Conservation (phyloP, 1,140 invertebrate species). For the Ceratosolen fusciceps region DNA sequence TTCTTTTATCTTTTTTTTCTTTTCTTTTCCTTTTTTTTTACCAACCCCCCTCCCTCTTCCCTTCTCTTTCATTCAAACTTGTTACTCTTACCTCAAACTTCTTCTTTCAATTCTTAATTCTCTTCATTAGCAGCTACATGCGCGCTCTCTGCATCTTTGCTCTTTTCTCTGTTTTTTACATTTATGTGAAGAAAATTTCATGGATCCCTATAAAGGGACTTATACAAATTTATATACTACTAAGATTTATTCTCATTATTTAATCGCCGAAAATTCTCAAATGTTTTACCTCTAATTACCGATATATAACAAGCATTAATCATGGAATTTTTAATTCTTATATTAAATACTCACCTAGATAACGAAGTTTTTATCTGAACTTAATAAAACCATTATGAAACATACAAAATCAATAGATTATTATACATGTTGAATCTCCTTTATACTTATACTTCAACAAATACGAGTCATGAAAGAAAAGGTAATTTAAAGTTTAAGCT, state of each 20-base stretch:
- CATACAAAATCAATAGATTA: too few relatives aligned
- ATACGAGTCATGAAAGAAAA: neutral
- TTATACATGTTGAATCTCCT: too few relatives aligned
- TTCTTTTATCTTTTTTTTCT: neutral
- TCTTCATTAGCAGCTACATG: neutral
- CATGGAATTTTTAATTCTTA: too few relatives aligned
- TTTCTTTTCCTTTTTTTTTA: neutral
- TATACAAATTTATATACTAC: too few relatives aligned
- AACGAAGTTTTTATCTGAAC: too few relatives aligned
- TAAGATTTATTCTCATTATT: too few relatives aligned
- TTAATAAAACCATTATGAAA: too few relatives aligned
- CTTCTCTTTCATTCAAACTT: neutral
- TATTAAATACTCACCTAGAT: too few relatives aligned
- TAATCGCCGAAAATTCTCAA: too few relatives aligned
- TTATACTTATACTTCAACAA: constrained; percentile 1
- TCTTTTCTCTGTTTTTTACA: neutral
- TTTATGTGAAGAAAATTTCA: neutral
- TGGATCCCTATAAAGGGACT: neutral
- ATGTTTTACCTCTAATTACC: too few relatives aligned
- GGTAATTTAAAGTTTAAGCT: neutral
- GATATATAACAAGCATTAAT: too few relatives aligned
- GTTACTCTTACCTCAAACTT: neutral
- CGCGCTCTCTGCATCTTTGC: neutral
- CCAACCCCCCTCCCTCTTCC: neutral
- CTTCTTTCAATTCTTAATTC: too few relatives aligned